Percentiles rank a stretch among this genome's conserved stretches.
Conservation (phyloP, 2,888 invertebrate genomes). For the Harmothoe impar region DNA sequence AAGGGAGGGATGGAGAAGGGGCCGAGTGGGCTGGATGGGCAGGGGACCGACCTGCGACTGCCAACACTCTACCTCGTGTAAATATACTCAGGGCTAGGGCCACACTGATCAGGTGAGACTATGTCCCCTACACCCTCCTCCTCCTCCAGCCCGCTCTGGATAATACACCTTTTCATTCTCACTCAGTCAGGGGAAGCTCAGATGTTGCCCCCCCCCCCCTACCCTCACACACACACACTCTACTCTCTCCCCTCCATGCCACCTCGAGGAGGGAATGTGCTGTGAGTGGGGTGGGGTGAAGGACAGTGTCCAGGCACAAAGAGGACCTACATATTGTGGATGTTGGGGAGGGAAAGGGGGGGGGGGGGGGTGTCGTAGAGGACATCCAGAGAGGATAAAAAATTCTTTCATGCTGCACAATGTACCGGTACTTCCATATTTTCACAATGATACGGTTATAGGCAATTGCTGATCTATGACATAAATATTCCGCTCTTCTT, state of each 20-base stretch:
- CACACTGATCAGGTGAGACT: slow-evolving; percentile 37
- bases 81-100: slow-evolving; percentile 47
- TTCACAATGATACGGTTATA: no score
- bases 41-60: slow-evolving; percentile 34
- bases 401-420: no score
- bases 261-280: neutral
- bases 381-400: neutral
- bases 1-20: neutral
- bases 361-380: slow-evolving; percentile 8
- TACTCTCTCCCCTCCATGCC: no score
- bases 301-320: slow-evolving; percentile 16
- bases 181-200: neutral
- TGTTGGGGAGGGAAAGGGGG: neutral
- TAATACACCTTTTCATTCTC: slow-evolving; percentile 43
- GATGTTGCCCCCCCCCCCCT: neutral
- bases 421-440: no score
- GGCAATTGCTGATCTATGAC: no score
- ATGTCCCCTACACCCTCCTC: neutral
- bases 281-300: neutral
- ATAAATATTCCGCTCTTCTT: no score
- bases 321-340: neutral
- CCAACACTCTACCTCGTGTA: slow-evolving; percentile 57
- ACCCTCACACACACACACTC: no score
- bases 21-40: neutral
- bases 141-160: neutral